Evolutionary conservation across 92 coral and sea anemone species (phyloP).

Genomic region (Porites divaricata): DNA sequence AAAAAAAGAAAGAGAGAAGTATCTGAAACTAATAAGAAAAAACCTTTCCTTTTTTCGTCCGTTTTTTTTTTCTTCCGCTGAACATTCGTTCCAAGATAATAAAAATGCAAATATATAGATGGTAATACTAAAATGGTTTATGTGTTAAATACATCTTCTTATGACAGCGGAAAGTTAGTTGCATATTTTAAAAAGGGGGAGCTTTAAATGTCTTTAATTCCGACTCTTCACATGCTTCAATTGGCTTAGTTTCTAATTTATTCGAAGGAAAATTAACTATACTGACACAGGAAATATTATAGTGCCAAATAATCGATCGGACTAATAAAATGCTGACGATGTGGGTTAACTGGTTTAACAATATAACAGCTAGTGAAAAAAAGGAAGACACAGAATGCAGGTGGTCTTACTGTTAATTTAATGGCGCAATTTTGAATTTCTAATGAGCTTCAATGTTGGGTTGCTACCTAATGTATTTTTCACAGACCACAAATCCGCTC

Average conservation of each 20-base stretch:
- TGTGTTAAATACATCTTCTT: background rate
- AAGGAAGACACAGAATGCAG: background rate
- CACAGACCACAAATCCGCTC: conserved; percentile 18
- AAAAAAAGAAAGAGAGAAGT: no score
- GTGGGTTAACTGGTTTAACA: background rate
- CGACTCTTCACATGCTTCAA: background rate
- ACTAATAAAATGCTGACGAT: background rate
- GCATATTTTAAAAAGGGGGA: background rate
- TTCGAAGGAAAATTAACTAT: background rate
- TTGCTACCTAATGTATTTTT: conserved; percentile 11
- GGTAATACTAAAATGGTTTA: no score
- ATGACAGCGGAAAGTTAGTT: background rate
- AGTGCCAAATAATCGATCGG: background rate
- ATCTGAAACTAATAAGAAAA: no score
- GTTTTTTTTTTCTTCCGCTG: no score
- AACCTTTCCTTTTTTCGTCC: no score
- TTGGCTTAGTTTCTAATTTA: background rate
- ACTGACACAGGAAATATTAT: background rate
- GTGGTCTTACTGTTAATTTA: conserved; percentile 7
- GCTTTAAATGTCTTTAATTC: background rate
- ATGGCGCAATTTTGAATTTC: conserved; percentile 38
- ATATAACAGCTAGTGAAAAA: background rate
- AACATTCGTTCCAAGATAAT: no score
- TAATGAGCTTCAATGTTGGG: conserved; percentile 39
- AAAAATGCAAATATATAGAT: no score